Evolutionary conservation across 2,888 invertebrate genomes (phyloP).

Genomic region (Lutraria lutraria): DNA sequence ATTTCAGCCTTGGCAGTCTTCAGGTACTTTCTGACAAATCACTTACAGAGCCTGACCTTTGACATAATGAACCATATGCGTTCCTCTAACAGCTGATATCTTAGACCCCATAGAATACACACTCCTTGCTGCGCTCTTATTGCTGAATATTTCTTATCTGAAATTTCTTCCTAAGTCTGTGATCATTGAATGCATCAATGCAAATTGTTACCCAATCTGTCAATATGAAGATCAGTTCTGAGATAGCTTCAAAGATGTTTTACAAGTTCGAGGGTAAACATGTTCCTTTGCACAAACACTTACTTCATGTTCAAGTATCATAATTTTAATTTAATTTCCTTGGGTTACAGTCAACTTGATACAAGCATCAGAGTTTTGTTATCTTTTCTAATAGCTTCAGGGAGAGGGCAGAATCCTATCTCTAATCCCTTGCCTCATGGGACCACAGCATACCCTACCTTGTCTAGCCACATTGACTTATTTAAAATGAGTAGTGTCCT

Average conservation of each 20-base stretch:
- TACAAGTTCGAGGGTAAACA: neutral
- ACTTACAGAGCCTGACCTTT: neutral
- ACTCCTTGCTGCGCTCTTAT: neutral
- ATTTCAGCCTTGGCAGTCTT: no score
- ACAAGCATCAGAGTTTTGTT: neutral
- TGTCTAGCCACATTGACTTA: no score
- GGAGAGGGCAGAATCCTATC: neutral
- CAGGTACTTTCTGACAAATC: no score
- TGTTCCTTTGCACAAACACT: neutral
- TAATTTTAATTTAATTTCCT: neutral
- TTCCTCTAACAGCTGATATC: neutral
- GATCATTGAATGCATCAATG: conserved; percentile 21
- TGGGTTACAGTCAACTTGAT: neutral
- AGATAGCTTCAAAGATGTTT: conserved; percentile 2
- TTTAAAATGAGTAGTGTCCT: no score
- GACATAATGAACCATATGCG: no score
- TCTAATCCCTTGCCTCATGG: neutral
- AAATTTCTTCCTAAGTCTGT: conserved; percentile 1
- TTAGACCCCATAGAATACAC: neutral
- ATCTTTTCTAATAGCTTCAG: neutral
- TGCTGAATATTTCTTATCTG: neutral
- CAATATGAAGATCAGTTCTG: neutral
- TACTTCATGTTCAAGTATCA: neutral
- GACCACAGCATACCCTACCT: no score
- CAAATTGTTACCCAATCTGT: neutral